These are phyloP conservation scores for Eristalis tenax DNA, from an alignment of 2,888 invertebrate genomes.

Conservation along the genomic window DNA sequence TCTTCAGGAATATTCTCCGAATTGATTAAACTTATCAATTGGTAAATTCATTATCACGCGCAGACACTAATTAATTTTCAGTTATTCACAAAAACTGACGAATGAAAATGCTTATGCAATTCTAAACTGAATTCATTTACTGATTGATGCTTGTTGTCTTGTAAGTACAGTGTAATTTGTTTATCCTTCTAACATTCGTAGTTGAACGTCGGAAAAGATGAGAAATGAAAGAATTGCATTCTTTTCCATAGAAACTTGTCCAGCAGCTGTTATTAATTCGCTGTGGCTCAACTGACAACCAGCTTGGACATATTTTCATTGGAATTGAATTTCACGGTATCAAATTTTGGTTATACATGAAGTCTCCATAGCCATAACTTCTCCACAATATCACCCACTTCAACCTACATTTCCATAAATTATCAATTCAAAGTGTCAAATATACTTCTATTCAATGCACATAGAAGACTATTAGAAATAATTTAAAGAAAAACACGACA, in stretches of 20 bases:
- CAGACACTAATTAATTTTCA: constrained; percentile 24
- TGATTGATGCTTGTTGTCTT: no score
- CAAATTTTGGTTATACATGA: constrained; percentile 25
- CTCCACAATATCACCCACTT: constrained; percentile 43
- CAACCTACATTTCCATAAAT: constrained; percentile 52
- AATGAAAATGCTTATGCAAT: background rate
- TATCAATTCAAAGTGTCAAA: constrained; percentile 51
- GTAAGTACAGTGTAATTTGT: no score
- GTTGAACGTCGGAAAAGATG: background rate
- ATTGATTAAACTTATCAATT: constrained; percentile 27
- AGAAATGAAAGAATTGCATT: no score
- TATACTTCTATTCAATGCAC: constrained; percentile 46
- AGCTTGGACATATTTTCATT: background rate
- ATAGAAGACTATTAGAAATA: constrained; percentile 34
- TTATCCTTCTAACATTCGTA: no score
- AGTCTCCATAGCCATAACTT: constrained; percentile 60
- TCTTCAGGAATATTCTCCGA: constrained; percentile 1
- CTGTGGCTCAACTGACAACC: background rate
- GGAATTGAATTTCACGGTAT: constrained; percentile 9
- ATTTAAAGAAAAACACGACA: constrained; percentile 26
- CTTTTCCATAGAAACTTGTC: no score
- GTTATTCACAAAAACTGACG: background rate
- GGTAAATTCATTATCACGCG: constrained; percentile 11
- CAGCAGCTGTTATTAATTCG: background rate
- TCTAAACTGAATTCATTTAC: background rate